Evolutionary conservation across 2,888 invertebrate genomes (phyloP).

Genomic region (Lasioglossum villosulum): DNA sequence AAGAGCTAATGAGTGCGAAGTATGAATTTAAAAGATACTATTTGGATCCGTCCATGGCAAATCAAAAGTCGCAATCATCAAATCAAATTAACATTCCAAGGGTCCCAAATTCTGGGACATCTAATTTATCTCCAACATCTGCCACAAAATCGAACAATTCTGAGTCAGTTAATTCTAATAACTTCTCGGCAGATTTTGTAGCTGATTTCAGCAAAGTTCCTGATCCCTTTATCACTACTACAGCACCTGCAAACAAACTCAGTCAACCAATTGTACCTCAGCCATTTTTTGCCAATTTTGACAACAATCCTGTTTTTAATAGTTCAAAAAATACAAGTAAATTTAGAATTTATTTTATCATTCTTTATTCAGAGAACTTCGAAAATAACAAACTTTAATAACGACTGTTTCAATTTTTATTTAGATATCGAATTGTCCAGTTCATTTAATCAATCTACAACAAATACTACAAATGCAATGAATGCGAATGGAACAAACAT

Average conservation of each 20-base stretch:
- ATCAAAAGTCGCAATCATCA: constrained; percentile 67
- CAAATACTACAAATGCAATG: constrained; percentile 42
- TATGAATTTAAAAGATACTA: constrained; percentile 95
- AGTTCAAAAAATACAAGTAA: constrained; percentile 73
- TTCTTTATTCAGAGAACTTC: not conserved
- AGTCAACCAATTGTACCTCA: constrained; percentile 79
- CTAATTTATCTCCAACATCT: constrained; percentile 67
- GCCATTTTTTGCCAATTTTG: constrained; percentile 90
- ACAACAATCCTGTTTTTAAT: constrained; percentile 89
- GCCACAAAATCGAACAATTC: constrained; percentile 69
- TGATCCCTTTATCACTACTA: constrained; percentile 76
- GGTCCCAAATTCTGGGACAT: constrained; percentile 76
- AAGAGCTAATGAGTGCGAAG: constrained; percentile 97
- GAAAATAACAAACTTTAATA: not conserved
- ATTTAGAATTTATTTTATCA: not conserved
- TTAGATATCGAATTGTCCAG: constrained; percentile 55
- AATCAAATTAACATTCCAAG: constrained; percentile 76
- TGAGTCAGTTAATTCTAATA: constrained; percentile 71
- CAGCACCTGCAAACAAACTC: constrained; percentile 71
- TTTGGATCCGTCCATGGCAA: constrained; percentile 80
- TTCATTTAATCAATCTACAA: constrained; percentile 55
- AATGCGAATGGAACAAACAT: constrained; percentile 78
- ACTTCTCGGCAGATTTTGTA: constrained; percentile 81
- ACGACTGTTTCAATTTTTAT: constrained; percentile 19
- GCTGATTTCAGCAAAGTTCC: constrained; percentile 83